Evolutionary conservation across 2,797 vertebrate genomes (phyloP), one percentile per base, ranked within the genome.

Genomic region (Siniperca obscura): DNA sequence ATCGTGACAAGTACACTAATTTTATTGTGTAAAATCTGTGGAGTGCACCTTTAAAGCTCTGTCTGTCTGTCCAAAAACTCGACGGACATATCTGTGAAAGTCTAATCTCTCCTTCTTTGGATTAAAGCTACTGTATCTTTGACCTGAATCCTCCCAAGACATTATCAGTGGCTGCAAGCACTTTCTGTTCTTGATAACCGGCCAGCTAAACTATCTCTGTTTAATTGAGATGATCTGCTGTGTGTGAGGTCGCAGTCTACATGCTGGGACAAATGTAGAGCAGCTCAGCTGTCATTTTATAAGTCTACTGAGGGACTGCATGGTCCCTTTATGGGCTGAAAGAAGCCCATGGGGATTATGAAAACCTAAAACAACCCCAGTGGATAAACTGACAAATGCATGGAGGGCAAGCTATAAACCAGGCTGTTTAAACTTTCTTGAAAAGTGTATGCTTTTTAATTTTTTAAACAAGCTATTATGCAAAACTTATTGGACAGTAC

Each of bases 261-360:
- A 78, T 25, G 36, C 66, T 21, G 60, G 83, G 69, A 77, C 75
- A 78, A 86, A 80, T 71, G 70, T 72, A 74, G 65, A 81, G 55
- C 76, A 25, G 65, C 74, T 72, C 27, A 12, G n/a, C 6, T 76
- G 11, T 84, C 65, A 48, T 38, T 79, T 59, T 44, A 17, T 22
- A 42, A 55, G 30, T 46, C 48, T 67, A 25, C 44, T 55, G 16
- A 80, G 42, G 62, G 36, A 21, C 50, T 30, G 0, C 42, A 2
- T 4, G 17, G 53, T 64, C 16, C 68, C 27, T 67, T 78, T 62
- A 56, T 34, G 17, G 52, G 17, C 42, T 57, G 38, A 79, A 65
- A 71, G 38, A 70, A 62, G 52, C 61, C 40, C 69, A 13, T 16
- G 21, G 30, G n/a, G 30, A 30, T 57, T 8, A 38, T 25, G 61